Evolutionary conservation across 2,888 invertebrate species (phyloP), one percentile per base, ranked within the genome.

Genomic region (Thereva unica): DNA sequence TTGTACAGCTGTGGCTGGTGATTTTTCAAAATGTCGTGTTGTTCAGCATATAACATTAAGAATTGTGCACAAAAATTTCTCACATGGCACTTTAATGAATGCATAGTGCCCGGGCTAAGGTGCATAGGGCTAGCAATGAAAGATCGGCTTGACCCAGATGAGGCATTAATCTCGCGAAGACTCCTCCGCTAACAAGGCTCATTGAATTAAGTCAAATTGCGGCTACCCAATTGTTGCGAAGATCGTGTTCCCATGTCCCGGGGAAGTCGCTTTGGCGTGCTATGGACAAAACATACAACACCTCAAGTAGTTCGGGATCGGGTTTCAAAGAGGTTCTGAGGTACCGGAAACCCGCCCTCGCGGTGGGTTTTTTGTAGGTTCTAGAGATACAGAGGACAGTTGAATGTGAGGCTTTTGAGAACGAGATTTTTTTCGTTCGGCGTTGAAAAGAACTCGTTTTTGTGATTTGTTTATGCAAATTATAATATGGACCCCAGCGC

Each of bases 181-280:
- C 23, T 56, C 44, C 23, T 56, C 44, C 44, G 42, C 47, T 34
- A 56, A 56, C 56, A 56, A 56, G 56, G 34, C 56, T 68, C 65
- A 65, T 65, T 68, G 59, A 68, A 68, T 59, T 49, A 68, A 64
- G 59, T 68, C 64, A 68, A 68, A 68, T 68, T 68, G 59, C 68
- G 65, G 65, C 65, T 65, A 59, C 55, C 23, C 68, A 68, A 59
- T 68, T 68, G 68, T 68, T 68, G 65, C 65, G 59, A 47, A 59
- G 64, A 57, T 53, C 45, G 38, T 38, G 61, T 61, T 61, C 61
- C 44, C 56, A 44, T 44, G 35, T 12, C 35, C n/a, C 7, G n/a
- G 10, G 8, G 34, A 56, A 56, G 12, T 10, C 10, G 3, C 6
- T 6, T 49, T 49, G 9, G 12, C 6, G 12, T 23, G 23, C 23